Conservation (phyloP, 2,113 vertebrate species). For the Atrichornis clamosus region DNA sequence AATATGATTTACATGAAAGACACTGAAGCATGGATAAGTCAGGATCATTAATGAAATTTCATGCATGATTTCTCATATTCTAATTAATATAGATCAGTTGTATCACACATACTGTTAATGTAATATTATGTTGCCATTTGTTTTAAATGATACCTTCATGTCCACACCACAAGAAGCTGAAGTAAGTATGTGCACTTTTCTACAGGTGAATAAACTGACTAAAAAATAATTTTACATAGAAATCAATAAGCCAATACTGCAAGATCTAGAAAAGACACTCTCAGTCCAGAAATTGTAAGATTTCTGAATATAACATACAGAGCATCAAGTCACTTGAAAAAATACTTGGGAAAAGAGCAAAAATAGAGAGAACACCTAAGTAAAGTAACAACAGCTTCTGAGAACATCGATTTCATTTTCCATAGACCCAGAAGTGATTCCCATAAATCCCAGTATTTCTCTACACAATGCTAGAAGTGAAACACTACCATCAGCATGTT, state of each 20-base stretch:
- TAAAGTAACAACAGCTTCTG: neutral
- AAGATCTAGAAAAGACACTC: neutral
- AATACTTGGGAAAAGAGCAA: neutral
- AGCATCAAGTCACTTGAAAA: neutral
- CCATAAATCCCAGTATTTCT: neutral
- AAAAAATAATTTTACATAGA: neutral
- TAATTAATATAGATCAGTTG: neutral
- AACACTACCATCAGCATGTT: neutral
- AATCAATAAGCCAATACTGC: neutral
- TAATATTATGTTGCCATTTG: neutral
- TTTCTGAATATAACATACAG: neutral
- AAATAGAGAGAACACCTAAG: neutral
- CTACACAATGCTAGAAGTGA: neutral
- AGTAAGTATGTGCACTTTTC: neutral
- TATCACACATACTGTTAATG: neutral
- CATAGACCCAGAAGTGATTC: neutral
- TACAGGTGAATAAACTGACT: neutral
- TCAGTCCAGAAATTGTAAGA: neutral
- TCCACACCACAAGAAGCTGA: neutral
- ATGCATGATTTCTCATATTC: neutral
- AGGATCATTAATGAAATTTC: neutral
- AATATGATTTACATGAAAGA: neutral
- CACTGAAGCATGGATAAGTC: neutral
- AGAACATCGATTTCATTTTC: neutral
- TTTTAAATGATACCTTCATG: neutral